Evolutionary conservation across 2,888 invertebrate species (phyloP), one percentile per base, ranked within the genome.

Genomic region (Megamerina dolium): DNA sequence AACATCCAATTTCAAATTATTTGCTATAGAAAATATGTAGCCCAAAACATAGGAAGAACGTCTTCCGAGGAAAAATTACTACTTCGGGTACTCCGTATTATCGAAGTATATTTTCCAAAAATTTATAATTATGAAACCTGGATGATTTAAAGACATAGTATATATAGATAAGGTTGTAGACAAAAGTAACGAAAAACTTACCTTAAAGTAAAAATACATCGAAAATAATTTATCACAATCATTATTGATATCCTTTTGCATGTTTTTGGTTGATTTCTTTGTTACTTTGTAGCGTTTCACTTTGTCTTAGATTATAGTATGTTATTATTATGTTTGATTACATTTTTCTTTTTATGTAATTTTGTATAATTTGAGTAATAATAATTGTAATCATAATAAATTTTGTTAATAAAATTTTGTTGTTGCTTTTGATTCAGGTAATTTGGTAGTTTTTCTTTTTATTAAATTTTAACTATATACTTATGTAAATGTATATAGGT

Each of bases 401-500:
- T 38, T 23, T 49, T 48, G 34, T 49, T 32, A 23, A 19, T 47
- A 20, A 32, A 37, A 40, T 45, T 46, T 47, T 39, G 13, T 34
- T 45, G 23, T 37, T 34, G 23, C 41, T 43, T 35, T 46, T 46
- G 40, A 46, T 39, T 66, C 65, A 66, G 67, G 66, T 67, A 67
- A 66, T 64, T 66, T 64, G 61, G 67, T 64, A 67, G 66, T 65
- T 59, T 50, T n/a, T n/a, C n/a, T n/a, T n/a, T n/a, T n/a, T n/a
- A n/a, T n/a, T n/a, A n/a, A n/a, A n/a, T n/a, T n/a, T n/a, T n/a
- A n/a, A n/a, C n/a, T n/a, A n/a, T n/a, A n/a, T n/a, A n/a, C n/a
- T n/a, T n/a, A n/a, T n/a, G n/a, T n/a, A n/a, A n/a, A n/a, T n/a
- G n/a, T n/a, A n/a, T n/a, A n/a, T n/a, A n/a, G n/a, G n/a, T n/a